Evolutionary conservation across 2,797 vertebrate species (phyloP).

Genomic region (Vireo griseus): DNA sequence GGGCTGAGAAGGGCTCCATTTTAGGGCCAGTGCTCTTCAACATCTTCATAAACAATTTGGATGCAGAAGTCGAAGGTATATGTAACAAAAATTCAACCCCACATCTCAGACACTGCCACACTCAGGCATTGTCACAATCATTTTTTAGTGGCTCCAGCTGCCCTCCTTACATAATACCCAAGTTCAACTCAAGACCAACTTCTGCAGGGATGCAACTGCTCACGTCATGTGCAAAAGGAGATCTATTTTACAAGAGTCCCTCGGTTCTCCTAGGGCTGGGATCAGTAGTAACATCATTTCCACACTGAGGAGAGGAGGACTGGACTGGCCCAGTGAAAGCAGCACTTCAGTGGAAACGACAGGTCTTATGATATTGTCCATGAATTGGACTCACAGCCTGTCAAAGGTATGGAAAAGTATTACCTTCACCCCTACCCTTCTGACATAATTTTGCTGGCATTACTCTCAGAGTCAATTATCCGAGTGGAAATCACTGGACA

Average conservation of each 20-base stretch:
- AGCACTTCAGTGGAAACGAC: background rate
- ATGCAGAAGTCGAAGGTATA: background rate
- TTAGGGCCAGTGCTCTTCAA: background rate
- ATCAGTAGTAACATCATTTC: background rate
- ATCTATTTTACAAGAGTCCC: background rate
- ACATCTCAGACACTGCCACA: accelerated
- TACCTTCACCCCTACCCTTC: background rate
- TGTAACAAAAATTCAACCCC: background rate
- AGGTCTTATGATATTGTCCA: accelerated
- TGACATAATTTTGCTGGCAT: background rate
- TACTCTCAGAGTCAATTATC: background rate
- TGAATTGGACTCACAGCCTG: background rate
- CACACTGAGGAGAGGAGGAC: background rate
- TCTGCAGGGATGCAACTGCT: background rate
- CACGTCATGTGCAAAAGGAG: accelerated
- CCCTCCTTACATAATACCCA: background rate
- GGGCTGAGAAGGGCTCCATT: background rate
- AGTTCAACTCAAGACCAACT: background rate
- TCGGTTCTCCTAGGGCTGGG: accelerated
- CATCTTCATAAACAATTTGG: background rate
- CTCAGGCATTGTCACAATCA: background rate
- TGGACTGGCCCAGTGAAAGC: background rate
- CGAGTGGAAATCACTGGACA: accelerated
- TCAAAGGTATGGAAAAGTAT: background rate
- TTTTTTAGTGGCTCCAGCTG: background rate